Evolutionary conservation across 2,113 vertebrate species (phyloP), one percentile per base, ranked within the genome.

Genomic region (Spermophilus dauricus): DNA sequence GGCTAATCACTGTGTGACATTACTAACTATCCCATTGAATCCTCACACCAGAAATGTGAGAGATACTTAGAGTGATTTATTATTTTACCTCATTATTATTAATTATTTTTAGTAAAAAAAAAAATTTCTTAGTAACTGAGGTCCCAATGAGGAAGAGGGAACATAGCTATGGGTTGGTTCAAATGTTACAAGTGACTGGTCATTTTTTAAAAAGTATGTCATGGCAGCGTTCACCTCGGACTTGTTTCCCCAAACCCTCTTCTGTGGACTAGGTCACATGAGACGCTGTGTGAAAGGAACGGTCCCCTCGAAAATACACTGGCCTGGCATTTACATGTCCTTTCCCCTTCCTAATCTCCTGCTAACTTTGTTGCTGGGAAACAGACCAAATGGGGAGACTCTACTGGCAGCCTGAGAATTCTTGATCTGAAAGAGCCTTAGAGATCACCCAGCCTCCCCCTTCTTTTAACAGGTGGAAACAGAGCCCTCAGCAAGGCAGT

Each of bases 361-460:
- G 76, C 32, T 75, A 87, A 94, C 61, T 88, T 94, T 39, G 75
- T n/a, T 67, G 53, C 82, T 95, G 92, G 95, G 83, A 53, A 82
- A 42, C 48, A 72, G 84, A 63, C 73, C 78, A 93, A 8, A 9
- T 7, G 77, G 81, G 91, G 94, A 72, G 82, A 96, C 53, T 26
- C 42, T 11, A 3, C 67, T 42, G 85, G 85, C 37, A 77, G 96
- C 72, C 94, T 63, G 56, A n/a, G 65, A 83, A 76, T 39, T 91
- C 63, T 73, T 73, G 73, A 77, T 90, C 39, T 22, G 65, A 80
- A 73, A 67, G 22, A 51, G 24, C 12, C 78, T 92, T 34, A 0
- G 4, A 56, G 75, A 70, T 75, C 61, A 73, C 30, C 1, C 12
- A 0, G 22, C 76, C 7, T 48, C n/a, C 16, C 45, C 20, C 45